These are phyloP conservation scores for Halictus ligatus DNA, from an alignment of 2,888 invertebrate species.

Conservation along the genomic window DNA sequence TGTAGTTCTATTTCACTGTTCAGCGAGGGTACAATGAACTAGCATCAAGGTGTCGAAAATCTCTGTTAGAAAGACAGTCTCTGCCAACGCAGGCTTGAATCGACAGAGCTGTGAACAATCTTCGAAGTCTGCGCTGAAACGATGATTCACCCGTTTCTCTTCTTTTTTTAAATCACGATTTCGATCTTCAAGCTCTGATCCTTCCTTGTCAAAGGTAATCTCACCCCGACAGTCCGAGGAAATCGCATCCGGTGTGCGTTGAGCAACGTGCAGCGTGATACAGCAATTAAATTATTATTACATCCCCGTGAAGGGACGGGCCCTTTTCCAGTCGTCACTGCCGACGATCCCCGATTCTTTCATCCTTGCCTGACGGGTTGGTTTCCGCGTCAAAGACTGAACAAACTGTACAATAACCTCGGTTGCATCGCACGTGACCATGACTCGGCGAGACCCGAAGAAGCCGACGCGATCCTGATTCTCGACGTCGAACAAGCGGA, in stretches of 20 bases:
- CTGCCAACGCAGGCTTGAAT: too few species aligned
- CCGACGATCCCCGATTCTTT: conserved; percentile 48
- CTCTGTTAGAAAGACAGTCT: not conserved
- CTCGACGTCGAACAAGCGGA: not conserved
- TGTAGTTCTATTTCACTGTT: not conserved
- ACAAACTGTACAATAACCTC: conserved; percentile 56
- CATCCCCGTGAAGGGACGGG: conserved; percentile 49
- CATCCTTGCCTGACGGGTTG: conserved; percentile 23
- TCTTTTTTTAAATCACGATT: not conserved
- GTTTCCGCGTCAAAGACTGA: conserved; percentile 70
- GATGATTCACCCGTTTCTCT: not conserved
- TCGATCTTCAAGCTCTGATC: conserved; percentile 13
- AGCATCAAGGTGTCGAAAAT: not conserved
- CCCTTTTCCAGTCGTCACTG: conserved; percentile 60
- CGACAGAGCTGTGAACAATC: not conserved
- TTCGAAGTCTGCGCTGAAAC: not conserved
- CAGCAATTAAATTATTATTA: conserved; percentile 75
- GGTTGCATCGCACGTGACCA: conserved; percentile 59
- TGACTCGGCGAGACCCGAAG: conserved; percentile 58
- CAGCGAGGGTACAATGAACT: not conserved
- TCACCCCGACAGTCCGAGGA: conserved; percentile 66
- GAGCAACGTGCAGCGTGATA: conserved; percentile 73
- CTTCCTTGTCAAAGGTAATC: conserved; percentile 37
- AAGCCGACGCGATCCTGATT: not conserved
- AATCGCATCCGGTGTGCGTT: conserved; percentile 73